These are phyloP conservation scores for Microtus ochrogaster DNA, from an alignment of 2,113 vertebrate species.

Conservation along the genomic window DNA sequence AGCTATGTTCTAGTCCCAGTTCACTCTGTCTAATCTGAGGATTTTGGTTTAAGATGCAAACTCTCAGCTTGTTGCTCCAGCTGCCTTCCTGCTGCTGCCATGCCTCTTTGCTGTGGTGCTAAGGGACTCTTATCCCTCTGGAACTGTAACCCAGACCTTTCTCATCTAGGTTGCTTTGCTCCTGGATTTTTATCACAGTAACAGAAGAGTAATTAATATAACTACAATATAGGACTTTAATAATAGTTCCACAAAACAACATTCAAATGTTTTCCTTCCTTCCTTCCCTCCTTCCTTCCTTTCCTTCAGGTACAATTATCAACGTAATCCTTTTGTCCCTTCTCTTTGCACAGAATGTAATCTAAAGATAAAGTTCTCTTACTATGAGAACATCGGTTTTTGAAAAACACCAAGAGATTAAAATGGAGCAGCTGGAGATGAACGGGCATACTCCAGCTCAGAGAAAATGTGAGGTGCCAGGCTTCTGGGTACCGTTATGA, in stretches of 20 bases:
- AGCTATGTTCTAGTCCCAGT: background rate
- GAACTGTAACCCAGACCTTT: background rate
- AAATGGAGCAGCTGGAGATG: no score
- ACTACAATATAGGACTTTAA: background rate
- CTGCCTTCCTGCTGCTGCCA: background rate
- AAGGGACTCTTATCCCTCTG: background rate
- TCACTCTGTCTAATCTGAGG: background rate
- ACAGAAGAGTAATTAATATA: background rate
- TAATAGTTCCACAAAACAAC: background rate
- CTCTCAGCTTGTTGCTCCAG: background rate
- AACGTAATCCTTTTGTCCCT: background rate
- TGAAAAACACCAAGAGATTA: background rate
- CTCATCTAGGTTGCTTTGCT: background rate
- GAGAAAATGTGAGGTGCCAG: no score
- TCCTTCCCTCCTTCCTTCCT: background rate
- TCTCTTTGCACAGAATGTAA: background rate
- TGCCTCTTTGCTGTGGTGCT: background rate
- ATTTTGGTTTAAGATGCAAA: background rate
- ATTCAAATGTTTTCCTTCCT: background rate
- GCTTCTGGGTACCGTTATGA: no score
- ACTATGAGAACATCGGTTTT: background rate
- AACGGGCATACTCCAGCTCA: rapidly evolving
- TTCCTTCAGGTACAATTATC: background rate
- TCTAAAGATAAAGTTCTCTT: conserved; percentile 24
- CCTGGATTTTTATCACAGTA: background rate